Base-by-base conservation (phyloP, 2,797 vertebrate genomes). In the Urophycis tenuis region DNA sequence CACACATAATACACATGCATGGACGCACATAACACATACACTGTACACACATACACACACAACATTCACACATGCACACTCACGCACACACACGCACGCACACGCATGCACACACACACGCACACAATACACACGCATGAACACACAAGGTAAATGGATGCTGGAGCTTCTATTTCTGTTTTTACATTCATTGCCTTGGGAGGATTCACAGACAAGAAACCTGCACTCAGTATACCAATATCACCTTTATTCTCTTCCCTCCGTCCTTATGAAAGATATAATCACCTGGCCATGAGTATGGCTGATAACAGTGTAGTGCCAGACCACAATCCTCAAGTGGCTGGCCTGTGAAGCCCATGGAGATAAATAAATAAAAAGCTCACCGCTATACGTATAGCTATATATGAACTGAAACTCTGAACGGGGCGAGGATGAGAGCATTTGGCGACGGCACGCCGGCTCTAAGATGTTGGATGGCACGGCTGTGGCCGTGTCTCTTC, bases 81-180 rank as follows among this genome's bases (percentile, higher is more conserved):
- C n/a, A 64, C 53, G 5, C 19, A 64, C n/a, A 25, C 22, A 67
- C n/a, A 25, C n/a, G 29, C n/a, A 3, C 10, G 29, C 22, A 67
- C 64, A 67, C 29, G 19, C 45, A 49, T 17, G 2, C 17, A 39
- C 36, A 39, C 39, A 3, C 14, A 12, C 14, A 12, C 36, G 14
- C 0, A 15, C 36, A 17, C 15, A 49, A 49, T 19, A 49, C 17
- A 6, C 49, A 60, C 22, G 49, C 49, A 60, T 60, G 49, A 60
- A 60, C 49, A n/a, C 49, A 60, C 33, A 72, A 72, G 35, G 15
- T 35, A 72, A 72, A 35, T 33, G 32, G 31, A 33, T n/a, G 45
- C 73, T 75, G 80, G 14, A 12, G n/a, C 19, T 72, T 79, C 72
- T 49, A 78, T 69, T 45, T 32, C 71, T 33, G 17, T 72, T 32